Conservation (phyloP, 1,140 invertebrate genomes). For the Helicoverpa armigera region DNA sequence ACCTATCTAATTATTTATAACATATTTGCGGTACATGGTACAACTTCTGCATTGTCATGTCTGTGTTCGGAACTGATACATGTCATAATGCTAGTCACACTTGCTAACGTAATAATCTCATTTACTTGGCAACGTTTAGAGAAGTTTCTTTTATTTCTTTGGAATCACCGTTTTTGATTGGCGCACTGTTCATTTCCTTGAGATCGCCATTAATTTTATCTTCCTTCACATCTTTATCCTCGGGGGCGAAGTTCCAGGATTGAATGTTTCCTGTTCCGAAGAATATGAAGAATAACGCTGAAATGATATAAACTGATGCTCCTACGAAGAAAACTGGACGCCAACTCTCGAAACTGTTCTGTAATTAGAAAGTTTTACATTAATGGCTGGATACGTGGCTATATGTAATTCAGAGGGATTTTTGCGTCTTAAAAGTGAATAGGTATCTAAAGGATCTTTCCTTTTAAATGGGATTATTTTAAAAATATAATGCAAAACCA, state of each 20-base stretch:
- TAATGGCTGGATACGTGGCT: background rate
- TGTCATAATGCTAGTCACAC: constrained; percentile 10
- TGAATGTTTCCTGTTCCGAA: constrained; percentile 90
- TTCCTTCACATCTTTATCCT: constrained; percentile 62
- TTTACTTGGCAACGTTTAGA: constrained; percentile 61
- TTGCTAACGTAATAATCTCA: background rate
- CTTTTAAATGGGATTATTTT: too few species aligned
- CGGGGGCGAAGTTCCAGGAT: constrained; percentile 87
- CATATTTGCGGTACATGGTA: constrained; percentile 27
- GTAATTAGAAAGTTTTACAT: constrained; percentile 59
- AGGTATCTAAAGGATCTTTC: too few species aligned
- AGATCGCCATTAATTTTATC: constrained; percentile 66
- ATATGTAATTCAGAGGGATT: too few species aligned
- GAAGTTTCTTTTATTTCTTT: constrained; percentile 74
- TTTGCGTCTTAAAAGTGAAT: too few species aligned
- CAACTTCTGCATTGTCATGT: constrained; percentile 20
- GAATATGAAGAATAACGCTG: constrained; percentile 90
- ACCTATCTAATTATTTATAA: constrained; percentile 18
- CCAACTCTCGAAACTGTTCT: constrained; percentile 93
- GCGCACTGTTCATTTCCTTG: constrained; percentile 67
- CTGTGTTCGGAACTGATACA: constrained; percentile 16
- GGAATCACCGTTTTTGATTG: constrained; percentile 60
- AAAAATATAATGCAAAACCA: too few species aligned
- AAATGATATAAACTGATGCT: constrained; percentile 89
- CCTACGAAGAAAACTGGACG: constrained; percentile 92